Percentiles rank a stretch among this genome's conserved stretches.
These are phyloP conservation scores for Hypomesus transpacificus DNA, from an alignment of 2,113 vertebrate species.

Conservation along the genomic window DNA sequence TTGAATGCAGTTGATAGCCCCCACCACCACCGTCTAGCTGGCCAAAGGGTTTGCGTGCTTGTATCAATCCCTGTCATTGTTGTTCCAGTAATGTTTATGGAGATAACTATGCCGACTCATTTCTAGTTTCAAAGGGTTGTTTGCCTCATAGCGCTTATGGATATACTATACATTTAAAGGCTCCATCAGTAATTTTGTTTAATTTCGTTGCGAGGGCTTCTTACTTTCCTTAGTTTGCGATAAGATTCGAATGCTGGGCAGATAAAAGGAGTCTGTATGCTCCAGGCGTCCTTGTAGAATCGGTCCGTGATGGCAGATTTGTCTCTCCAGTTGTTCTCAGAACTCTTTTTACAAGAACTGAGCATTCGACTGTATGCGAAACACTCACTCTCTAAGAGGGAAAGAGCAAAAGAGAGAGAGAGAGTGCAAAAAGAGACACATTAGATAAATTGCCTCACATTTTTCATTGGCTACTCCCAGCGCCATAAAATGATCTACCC, in stretches of 20 bases:
- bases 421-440: constrained; percentile 5
- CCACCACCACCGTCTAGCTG: no score
- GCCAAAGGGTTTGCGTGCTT: not conserved
- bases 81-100: constrained; percentile 1
- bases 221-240: constrained; percentile 38
- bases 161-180: constrained; percentile 12
- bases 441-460: constrained; percentile 36
- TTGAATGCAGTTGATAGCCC: not conserved
- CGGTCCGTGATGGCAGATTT: constrained; percentile 46
- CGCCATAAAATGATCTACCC: constrained; percentile 34
- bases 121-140: constrained; percentile 14
- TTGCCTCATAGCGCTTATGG: constrained; percentile 6
- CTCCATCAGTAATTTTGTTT: constrained; percentile 3
- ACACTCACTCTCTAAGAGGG: constrained; percentile 24
- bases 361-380: constrained; percentile 32
- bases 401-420: constrained; percentile 3
- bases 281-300: constrained; percentile 37
- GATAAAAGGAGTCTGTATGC: constrained; percentile 47
- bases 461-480: constrained; percentile 29
- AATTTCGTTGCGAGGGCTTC: constrained; percentile 1
- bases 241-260: constrained; percentile 37
- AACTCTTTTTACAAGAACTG: constrained; percentile 44
- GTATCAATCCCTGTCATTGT: not conserved
- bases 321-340: constrained; percentile 34
- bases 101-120: constrained; percentile 6